These are phyloP conservation scores for Acrocera orbiculus DNA, from an alignment of 2,888 invertebrate species.

Conservation along the genomic window DNA sequence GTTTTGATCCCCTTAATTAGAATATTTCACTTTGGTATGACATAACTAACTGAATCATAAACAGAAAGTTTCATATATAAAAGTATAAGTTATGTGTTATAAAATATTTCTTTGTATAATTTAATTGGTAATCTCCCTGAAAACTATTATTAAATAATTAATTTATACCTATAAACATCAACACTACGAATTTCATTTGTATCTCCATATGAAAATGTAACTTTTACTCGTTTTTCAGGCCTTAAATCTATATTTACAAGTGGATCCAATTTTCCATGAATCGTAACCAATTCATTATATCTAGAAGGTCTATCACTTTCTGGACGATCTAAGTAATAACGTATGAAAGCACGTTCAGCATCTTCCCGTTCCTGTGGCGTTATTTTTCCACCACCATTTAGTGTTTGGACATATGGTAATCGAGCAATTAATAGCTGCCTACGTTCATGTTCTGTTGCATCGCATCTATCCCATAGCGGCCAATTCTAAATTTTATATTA, in stretches of 20 bases:
- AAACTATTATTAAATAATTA: too few species aligned
- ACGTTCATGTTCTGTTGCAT: conserved; percentile 77
- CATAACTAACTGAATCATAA: too few species aligned
- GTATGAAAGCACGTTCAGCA: conserved; percentile 82
- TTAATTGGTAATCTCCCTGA: too few species aligned
- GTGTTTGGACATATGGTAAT: conserved; percentile 63
- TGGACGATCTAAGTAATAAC: conserved; percentile 78
- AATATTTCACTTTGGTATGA: too few species aligned
- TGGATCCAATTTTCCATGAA: conserved; percentile 81
- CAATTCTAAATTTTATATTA: conserved; percentile 31
- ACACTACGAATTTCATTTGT: conserved; percentile 55
- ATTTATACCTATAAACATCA: conserved; percentile 45
- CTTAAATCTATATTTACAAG: conserved; percentile 73
- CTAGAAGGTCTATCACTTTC: conserved; percentile 62
- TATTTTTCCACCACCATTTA: conserved; percentile 81
- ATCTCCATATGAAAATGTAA: conserved; percentile 64
- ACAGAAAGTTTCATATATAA: too few species aligned
- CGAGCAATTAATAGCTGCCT: conserved; percentile 74
- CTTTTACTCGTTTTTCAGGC: conserved; percentile 72
- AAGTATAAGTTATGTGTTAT: too few species aligned
- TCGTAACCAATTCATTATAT: conserved; percentile 58
- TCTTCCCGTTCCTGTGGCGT: conserved; percentile 73
- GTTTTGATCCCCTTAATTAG: too few species aligned
- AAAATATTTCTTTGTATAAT: too few species aligned
- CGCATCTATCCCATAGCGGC: conserved; percentile 57